A percentile compares a stretch with the other conserved stretches of the same genome.
Conservation (phyloP, 2,113 vertebrate species). For the Anguilla japonica region DNA sequence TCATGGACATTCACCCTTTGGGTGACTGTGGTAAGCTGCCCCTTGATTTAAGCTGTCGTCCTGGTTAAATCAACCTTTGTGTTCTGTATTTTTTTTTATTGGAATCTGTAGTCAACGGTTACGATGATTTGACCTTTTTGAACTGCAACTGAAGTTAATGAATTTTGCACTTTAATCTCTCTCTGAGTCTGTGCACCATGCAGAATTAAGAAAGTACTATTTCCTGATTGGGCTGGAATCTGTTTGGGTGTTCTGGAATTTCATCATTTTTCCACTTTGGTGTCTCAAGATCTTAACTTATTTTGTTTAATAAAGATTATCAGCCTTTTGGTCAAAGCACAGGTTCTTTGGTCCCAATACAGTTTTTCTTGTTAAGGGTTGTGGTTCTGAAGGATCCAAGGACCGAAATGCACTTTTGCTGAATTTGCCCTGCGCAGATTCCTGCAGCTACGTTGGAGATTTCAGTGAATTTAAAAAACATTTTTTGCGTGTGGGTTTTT, state of each 20-base stretch:
- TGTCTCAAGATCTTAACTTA: slow-evolving; percentile 24
- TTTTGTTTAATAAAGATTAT: slow-evolving; percentile 36
- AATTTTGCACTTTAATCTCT: slow-evolving; percentile 41
- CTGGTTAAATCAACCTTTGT: slow-evolving; percentile 47
- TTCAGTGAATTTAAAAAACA: not conserved
- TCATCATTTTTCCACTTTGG: slow-evolving; percentile 24
- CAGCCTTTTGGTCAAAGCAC: slow-evolving; percentile 27
- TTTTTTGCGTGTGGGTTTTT: not conserved
- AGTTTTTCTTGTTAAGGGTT: slow-evolving; percentile 7
- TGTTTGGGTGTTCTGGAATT: slow-evolving; percentile 29
- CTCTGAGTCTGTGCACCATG: slow-evolving; percentile 23
- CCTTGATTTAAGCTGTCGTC: slow-evolving; percentile 40
- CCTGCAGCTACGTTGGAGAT: not conserved
- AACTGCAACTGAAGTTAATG: slow-evolving; percentile 25
- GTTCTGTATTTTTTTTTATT: slow-evolving; percentile 44
- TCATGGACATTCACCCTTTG: slow-evolving; percentile 17
- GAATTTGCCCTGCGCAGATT: not conserved
- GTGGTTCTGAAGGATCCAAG: not conserved
- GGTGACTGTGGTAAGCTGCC: slow-evolving; percentile 48
- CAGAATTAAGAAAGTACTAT: slow-evolving; percentile 27
- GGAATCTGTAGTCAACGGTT: slow-evolving; percentile 29
- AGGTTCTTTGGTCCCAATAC: slow-evolving; percentile 19
- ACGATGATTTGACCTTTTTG: slow-evolving; percentile 35
- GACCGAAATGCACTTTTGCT: slow-evolving; percentile 23
- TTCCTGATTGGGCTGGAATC: slow-evolving; percentile 27